Percentiles rank a stretch among this genome's conserved stretches.
Conservation (phyloP, 2,113 vertebrate genomes). For the Phalacrocorax brasilianus region DNA sequence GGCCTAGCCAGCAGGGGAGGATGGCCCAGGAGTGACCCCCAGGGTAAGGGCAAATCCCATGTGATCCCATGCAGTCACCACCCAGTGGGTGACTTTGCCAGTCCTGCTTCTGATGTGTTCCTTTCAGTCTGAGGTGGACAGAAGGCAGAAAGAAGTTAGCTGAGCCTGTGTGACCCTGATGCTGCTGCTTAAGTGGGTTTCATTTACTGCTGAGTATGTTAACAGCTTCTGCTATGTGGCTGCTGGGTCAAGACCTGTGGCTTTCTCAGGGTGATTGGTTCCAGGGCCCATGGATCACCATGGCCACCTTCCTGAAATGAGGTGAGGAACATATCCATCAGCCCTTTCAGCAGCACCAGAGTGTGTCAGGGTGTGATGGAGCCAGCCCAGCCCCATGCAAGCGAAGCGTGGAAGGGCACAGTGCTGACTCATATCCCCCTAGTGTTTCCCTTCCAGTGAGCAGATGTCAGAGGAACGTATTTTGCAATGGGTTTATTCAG, state of each 20-base stretch:
- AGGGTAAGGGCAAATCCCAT: neutral
- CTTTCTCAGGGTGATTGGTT: neutral
- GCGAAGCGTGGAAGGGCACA: accelerated
- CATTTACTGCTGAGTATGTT: neutral
- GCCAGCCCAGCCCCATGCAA: neutral
- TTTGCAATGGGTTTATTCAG: neutral
- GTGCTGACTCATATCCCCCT: neutral
- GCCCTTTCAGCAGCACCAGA: neutral
- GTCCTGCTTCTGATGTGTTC: accelerated
- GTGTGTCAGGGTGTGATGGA: neutral
- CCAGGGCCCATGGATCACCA: neutral
- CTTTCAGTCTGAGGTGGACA: neutral
- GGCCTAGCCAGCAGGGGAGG: neutral
- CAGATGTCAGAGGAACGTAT: neutral
- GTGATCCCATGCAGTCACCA: neutral
- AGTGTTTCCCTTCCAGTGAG: neutral
- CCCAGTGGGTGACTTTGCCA: neutral
- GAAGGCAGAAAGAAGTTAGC: neutral
- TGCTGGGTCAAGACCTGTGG: neutral
- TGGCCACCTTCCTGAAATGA: accelerated
- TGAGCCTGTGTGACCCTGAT: neutral
- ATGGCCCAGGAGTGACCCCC: accelerated
- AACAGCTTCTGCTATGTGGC: neutral
- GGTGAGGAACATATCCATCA: neutral
- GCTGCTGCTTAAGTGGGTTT: neutral